Percentiles rank a stretch among this genome's conserved stretches.
Conservation (phyloP, 2,888 invertebrate genomes). For the Habrosyne pyritoides region DNA sequence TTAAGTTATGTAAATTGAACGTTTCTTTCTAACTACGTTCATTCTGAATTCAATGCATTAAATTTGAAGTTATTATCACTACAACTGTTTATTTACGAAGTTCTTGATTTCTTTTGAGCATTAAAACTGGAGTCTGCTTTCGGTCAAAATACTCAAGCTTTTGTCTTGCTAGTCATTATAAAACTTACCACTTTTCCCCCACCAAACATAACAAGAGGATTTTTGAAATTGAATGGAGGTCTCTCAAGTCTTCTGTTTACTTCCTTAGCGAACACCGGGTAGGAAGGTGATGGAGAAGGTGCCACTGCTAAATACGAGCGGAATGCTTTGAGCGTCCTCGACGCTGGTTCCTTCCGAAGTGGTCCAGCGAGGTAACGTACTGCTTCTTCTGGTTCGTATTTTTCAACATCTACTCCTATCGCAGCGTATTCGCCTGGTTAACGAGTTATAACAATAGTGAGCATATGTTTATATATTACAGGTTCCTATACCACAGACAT, state of each 20-base stretch:
- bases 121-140: slow-evolving; percentile 7
- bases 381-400: slow-evolving; percentile 91
- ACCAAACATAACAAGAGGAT: slow-evolving; percentile 89
- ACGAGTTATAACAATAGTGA: no score
- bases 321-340: slow-evolving; percentile 87
- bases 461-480: no score
- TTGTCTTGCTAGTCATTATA: neutral
- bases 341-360: slow-evolving; percentile 85
- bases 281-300: slow-evolving; percentile 89
- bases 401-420: slow-evolving; percentile 94
- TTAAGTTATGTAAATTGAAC: neutral
- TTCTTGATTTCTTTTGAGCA: neutral
- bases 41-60: neutral
- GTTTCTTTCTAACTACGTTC: neutral
- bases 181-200: slow-evolving; percentile 87
- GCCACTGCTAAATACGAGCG: slow-evolving; percentile 92
- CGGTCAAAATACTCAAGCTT: slow-evolving; percentile 4
- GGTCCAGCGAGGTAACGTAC: slow-evolving; percentile 91
- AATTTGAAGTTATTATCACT: neutral
- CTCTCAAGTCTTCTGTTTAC: slow-evolving; percentile 93
- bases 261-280: slow-evolving; percentile 87
- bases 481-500: no score
- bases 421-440: slow-evolving; percentile 94
- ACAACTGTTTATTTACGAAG: neutral
- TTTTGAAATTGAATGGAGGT: slow-evolving; percentile 94